Conservation (phyloP, 1,140 invertebrate species). For the Meloidogyne hapla region DNA sequence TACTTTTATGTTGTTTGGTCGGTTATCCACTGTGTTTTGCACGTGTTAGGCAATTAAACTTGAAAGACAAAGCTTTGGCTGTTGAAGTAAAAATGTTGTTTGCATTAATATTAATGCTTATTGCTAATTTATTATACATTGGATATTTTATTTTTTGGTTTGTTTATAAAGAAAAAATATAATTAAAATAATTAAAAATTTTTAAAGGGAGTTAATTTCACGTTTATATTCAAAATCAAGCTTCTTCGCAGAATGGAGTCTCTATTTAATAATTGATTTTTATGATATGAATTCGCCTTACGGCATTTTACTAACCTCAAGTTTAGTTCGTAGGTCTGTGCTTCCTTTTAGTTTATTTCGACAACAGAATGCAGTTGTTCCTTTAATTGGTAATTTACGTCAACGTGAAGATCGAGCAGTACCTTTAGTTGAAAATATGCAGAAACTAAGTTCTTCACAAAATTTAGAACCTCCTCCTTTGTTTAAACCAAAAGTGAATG, state of each 20-base stretch:
- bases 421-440: constrained; percentile 3
- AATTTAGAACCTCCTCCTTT: background rate
- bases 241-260: constrained; percentile 13
- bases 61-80: constrained; percentile 10
- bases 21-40: background rate
- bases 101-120: constrained; percentile 2
- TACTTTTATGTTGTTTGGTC: background rate
- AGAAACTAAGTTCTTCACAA: background rate
- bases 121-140: constrained; percentile 15
- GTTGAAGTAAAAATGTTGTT: constrained; percentile 21
- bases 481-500: too few relatives aligned
- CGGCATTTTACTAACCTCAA: constrained; percentile 17
- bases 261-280: constrained; percentile 26
- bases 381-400: background rate
- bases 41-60: background rate
- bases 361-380: background rate
- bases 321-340: constrained; percentile 3
- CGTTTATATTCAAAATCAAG: background rate
- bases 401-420: background rate
- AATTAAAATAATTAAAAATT: background rate
- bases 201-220: constrained; percentile 1
- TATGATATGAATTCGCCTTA: constrained; percentile 27
- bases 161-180: background rate
- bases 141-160: constrained; percentile 20
- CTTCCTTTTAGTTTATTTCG: background rate